Base-by-base conservation (phyloP, 2,113 vertebrate species). In the Centropus bengalensis region DNA sequence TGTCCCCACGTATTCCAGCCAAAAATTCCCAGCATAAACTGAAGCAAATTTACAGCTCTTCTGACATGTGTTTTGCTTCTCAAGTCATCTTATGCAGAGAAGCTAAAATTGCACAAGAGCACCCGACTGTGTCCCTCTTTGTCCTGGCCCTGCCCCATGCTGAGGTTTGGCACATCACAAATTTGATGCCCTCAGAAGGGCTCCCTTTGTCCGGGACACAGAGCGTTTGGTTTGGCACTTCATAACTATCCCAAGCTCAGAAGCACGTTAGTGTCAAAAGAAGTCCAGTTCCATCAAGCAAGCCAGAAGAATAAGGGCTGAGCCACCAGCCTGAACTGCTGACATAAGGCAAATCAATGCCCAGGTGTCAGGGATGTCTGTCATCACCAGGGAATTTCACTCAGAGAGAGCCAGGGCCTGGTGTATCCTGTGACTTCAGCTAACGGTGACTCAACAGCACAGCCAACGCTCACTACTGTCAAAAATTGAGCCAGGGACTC, bases 21-120 rank as follows among this genome's bases (percentile, higher is more conserved):
- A 90, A 83, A 92, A 94, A 84, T 88, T 95, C 91, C 88, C 91
- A 94, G 64, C 90, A 91, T 91, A 96, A 96, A 91, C 54, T 1
- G 56, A 80, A 91, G 88, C 68, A 68, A 90, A 91, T 95, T 96
- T 91, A 91, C 89, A 89, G 95, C 88, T 91, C 92, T 82, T 27
- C 68, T 94, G 93, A 93, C 38, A 67, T 80, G 88, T 86, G 70
- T 59, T 96, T 70, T 95, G 79, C 91, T 96, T 96, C 89, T 85
- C 91, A 85, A 91, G 58, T 56, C 91, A 91, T 89, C 75, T 68
- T 80, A 55, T 88, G 89, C 24, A 95, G 85, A 86, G 49, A 74
- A 91, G 88, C 89, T 88, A 78, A 62, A 93, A 93, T 81, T 96
- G 91, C 88, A 71, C 69, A 88, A 83, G 84, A 85, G 89, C 89